phyloP scores from a whole-genome alignment of 2,797 vertebrate species.

The Sebastes trivittatus region DNA sequence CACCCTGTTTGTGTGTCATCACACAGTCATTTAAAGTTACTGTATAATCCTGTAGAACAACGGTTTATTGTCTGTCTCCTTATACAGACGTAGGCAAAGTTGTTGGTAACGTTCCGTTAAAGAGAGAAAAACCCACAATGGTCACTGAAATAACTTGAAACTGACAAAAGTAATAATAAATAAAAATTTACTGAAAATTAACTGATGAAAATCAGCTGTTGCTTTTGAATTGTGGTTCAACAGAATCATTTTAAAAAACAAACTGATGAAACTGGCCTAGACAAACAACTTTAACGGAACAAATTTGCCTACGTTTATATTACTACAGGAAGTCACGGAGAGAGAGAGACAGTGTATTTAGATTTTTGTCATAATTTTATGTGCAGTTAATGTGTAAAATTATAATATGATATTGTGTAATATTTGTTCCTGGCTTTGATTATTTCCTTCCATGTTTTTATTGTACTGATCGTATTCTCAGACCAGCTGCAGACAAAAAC shows the following conservation, averaged over 20 bases:
- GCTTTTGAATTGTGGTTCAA: too few relatives aligned
- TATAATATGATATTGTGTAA: neutral
- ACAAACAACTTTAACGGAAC: too few relatives aligned
- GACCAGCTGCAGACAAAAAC: neutral
- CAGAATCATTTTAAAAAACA: too few relatives aligned
- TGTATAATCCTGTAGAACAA: slow-evolving; percentile 44
- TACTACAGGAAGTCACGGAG: neutral
- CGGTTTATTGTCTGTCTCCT: neutral
- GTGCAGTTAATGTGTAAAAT: neutral
- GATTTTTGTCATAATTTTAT: neutral
- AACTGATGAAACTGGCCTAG: too few relatives aligned
- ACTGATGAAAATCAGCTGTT: too few relatives aligned
- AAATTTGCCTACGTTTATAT: neutral
- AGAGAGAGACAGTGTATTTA: neutral
- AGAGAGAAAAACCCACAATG: too few relatives aligned
- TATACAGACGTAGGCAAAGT: too few relatives aligned
- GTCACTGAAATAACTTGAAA: too few relatives aligned
- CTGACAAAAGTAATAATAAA: too few relatives aligned
- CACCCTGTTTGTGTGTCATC: slow-evolving; percentile 12
- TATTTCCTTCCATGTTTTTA: neutral
- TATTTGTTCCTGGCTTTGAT: neutral
- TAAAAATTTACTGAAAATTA: too few relatives aligned
- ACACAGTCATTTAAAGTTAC: slow-evolving; percentile 39
- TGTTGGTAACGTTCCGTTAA: too few relatives aligned
- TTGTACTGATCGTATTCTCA: neutral